Percentiles rank a stretch among this genome's conserved stretches.
Evolutionary conservation across 2,113 vertebrate species (phyloP).

Genomic region (Suncus etruscus): DNA sequence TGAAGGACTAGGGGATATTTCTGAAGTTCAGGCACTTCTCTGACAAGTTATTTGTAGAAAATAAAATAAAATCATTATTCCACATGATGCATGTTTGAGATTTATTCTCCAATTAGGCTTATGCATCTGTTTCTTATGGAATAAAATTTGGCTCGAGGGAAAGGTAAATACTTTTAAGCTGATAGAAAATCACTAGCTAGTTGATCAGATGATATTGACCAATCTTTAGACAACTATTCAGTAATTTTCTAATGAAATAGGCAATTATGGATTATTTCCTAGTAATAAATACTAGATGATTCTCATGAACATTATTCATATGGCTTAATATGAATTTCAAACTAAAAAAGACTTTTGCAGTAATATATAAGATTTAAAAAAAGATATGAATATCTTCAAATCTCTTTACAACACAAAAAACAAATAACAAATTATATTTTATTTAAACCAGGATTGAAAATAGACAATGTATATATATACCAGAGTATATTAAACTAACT

Average conservation of each 20-base stretch:
- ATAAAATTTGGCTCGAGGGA: constrained; percentile 73
- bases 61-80: constrained; percentile 79
- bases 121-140: constrained; percentile 77
- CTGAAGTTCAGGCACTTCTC: constrained; percentile 75
- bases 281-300: constrained; percentile 64
- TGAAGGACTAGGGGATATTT: constrained; percentile 13
- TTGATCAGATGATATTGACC: constrained; percentile 47
- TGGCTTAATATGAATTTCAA: constrained; percentile 52
- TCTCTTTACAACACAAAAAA: not conserved
- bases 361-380: constrained; percentile 34
- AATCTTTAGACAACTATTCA: constrained; percentile 64
- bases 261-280: constrained; percentile 70
- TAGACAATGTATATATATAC: not conserved
- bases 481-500: not conserved
- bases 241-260: constrained; percentile 61
- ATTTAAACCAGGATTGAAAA: constrained; percentile 31
- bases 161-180: constrained; percentile 74
- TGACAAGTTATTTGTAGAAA: constrained; percentile 77
- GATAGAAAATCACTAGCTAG: constrained; percentile 79
- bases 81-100: constrained; percentile 70
- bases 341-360: not conserved
- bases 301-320: constrained; percentile 65
- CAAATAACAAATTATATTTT: not conserved
- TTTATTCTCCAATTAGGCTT: constrained; percentile 82
- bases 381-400: constrained; percentile 48